Base-by-base conservation (phyloP, 2,888 invertebrate species). In the Mimas tiliae region DNA sequence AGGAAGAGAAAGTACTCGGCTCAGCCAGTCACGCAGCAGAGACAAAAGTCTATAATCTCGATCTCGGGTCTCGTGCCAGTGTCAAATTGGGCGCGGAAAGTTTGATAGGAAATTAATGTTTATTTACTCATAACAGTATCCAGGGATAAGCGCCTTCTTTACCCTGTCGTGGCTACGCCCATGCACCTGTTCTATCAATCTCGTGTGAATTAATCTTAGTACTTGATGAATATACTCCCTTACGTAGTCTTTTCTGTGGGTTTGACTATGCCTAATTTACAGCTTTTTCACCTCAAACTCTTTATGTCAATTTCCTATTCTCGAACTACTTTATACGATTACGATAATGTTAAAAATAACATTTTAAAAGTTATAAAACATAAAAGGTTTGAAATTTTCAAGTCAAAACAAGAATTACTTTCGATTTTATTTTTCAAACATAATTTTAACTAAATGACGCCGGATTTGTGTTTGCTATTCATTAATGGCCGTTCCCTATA, bases 251-350 rank as follows among this genome's bases (percentile, higher is more conserved):
- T 27, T 4, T 58, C 1, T 58, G 38, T 38, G 12, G 42, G 58
- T 58, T 42, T 33, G 19, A 4, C n/a, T 38, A 38, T 38, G 58
- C 16, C 16, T 38, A 9, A 14, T 58, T 42, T 19, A 58, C 19
- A 12, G 4, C 4, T 27, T 33, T 16, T 11, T 11, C 38, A 38
- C 1, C 12, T 19, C 12, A 38, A 6, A 14, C 42, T 58, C 58
- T 42, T 42, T 58, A 58, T 58, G 58, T 58, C 58, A 58, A 58
- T 58, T 58, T 58, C 58, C 58, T 58, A 58, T 58, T 6, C 19
- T 42, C 58, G 11, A 42, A 58, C 38, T 58, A 48, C 48, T 38
- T n/a, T 27, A 27, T 27, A 11, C n/a, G 55, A 38, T 55, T 27
- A 27, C 27, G 27, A 16, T 48, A 3, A 11, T 21, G 14, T 38